Percentiles rank a stretch among this genome's conserved stretches.
Conservation (phyloP, 2,113 vertebrate genomes). For the Polyodon spathula region DNA sequence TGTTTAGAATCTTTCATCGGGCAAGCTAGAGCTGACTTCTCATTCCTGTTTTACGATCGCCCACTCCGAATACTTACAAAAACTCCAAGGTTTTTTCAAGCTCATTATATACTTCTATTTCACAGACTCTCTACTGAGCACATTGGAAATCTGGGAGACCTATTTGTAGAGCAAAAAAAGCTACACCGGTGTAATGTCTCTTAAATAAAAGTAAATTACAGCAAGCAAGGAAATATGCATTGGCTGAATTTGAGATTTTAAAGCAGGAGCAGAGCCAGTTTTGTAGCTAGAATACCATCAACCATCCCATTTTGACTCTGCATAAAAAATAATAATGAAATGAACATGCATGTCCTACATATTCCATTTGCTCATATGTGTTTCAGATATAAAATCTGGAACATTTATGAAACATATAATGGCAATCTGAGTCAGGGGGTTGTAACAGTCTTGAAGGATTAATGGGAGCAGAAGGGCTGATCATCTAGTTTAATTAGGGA, state of each 20-base stretch:
- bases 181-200: slow-evolving; percentile 40
- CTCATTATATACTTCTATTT: background rate
- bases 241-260: slow-evolving; percentile 55
- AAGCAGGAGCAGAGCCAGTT: slow-evolving; percentile 49
- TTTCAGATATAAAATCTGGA: too few relatives aligned
- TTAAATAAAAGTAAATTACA: slow-evolving; percentile 49
- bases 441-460: slow-evolving; percentile 55
- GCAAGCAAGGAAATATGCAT: slow-evolving; percentile 27
- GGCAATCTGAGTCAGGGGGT: slow-evolving; percentile 57
- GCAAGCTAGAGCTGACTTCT: background rate
- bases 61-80: background rate
- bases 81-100: background rate
- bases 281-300: slow-evolving; percentile 36
- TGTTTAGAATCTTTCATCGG: background rate
- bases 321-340: slow-evolving; percentile 48
- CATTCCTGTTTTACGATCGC: background rate
- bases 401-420: slow-evolving; percentile 62
- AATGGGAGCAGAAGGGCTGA: slow-evolving; percentile 22
- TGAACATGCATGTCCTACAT: slow-evolving; percentile 43
- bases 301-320: slow-evolving; percentile 37
- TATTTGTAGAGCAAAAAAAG: slow-evolving; percentile 46
- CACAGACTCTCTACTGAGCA: background rate
- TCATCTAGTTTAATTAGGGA: too few relatives aligned
- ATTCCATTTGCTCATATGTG: background rate
- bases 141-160: slow-evolving; percentile 45